Base-by-base conservation (phyloP, 2,888 invertebrate species). In the Sarcophaga rosellei region DNA sequence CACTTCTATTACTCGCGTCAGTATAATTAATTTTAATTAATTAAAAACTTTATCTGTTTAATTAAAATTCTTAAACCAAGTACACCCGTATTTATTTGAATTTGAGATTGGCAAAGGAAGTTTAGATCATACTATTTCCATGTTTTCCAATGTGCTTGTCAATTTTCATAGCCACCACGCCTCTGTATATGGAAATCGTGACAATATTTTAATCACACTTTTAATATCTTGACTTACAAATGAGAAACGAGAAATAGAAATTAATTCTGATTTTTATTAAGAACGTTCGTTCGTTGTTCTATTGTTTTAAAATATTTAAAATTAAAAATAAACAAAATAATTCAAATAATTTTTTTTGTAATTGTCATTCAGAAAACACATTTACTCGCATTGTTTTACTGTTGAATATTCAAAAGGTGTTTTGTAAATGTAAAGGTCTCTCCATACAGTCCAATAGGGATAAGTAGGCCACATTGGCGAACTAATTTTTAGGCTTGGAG, bases 131-230 rank as follows among this genome's bases (percentile, higher is more conserved):
- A 45, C 61, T 4, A 20, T 76, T 63, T 76, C 63, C 15, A 11
- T 25, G 44, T 76, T 44, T 12, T 44, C 15, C 59, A 35, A 73
- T 35, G 21, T 25, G 66, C 23, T 66, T 59, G 44, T 69, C 65
- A 69, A 74, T 77, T 77, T 66, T 47, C 57, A 25, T 57, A 79
- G 59, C 74, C 79, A 59, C 74, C 79, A 59, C 85, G 68, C 79
- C 79, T 76, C 68, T 62, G 20, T n/a, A 17, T 68, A 63, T 63
- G 21, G 47, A 17, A 53, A 73, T 86, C 86, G 86, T 86, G 86
- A 86, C 86, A 77, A 86, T 80, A 86, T 86, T 86, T 83, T 76
- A 82, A 86, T 82, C 85, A 23, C 45, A 44, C 20, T 21, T 69
- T 62, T 82, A 53, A 69, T 57, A 86, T 86, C 79, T 68, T 61